These are phyloP conservation scores for Pseudomyrmex dendroicus DNA, from an alignment of 1,140 invertebrate species.

Conservation along the genomic window DNA sequence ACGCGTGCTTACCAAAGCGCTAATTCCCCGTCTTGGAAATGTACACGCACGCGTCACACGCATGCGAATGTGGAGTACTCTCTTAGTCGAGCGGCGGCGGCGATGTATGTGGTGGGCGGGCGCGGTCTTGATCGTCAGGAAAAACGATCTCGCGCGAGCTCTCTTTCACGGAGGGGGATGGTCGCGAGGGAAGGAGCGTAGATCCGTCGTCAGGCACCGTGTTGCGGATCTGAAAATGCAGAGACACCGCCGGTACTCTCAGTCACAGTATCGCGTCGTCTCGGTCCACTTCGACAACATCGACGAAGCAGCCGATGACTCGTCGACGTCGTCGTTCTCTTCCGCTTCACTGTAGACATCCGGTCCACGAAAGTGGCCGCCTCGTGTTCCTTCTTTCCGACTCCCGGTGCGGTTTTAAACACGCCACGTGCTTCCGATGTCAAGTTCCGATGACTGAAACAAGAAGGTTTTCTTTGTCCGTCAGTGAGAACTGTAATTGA, in stretches of 20 bases:
- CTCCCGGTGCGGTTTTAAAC: conserved; percentile 11
- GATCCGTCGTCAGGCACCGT: conserved; percentile 33
- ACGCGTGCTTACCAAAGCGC: neutral
- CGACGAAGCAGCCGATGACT: conserved; percentile 38
- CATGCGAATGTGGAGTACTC: conserved; percentile 55
- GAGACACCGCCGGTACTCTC: conserved; percentile 66
- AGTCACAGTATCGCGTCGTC: conserved; percentile 69
- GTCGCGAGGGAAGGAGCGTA: conserved; percentile 57
- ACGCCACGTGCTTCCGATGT: neutral
- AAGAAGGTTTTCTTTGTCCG: conserved; percentile 16
- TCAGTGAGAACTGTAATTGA: conserved; percentile 11
- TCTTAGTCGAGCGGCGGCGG: neutral
- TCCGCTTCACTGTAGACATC: conserved; percentile 14
- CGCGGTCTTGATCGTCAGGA: conserved; percentile 59
- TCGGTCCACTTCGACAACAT: conserved; percentile 59
- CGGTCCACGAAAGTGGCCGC: conserved; percentile 27
- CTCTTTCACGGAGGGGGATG: conserved; percentile 48
- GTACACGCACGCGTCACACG: conserved; percentile 7
- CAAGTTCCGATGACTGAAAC: neutral
- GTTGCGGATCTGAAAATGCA: conserved; percentile 68
- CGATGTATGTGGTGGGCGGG: conserved; percentile 38
- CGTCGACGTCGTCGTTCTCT: conserved; percentile 9
- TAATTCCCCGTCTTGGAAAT: conserved; percentile 13
- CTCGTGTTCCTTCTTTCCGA: neutral
- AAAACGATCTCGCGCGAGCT: conserved; percentile 45